Conservation (phyloP, 2,113 vertebrate species). For the Cranoglanis bouderius region DNA sequence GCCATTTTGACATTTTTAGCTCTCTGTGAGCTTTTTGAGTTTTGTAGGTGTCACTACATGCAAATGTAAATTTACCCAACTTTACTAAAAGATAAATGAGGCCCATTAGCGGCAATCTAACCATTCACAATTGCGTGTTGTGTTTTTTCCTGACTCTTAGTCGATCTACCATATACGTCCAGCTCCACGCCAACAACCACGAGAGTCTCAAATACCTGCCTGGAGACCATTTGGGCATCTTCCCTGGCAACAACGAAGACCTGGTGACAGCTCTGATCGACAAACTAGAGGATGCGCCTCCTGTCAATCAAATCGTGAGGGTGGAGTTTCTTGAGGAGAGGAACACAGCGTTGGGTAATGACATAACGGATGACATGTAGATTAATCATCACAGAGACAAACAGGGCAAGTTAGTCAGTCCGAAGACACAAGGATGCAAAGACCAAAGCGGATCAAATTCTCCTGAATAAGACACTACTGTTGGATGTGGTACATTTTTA, state of each 20-base stretch:
- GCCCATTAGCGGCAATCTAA: neutral
- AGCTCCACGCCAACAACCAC: conserved; percentile 86
- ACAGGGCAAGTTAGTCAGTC: neutral
- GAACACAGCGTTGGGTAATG: conserved; percentile 88
- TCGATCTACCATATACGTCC: conserved; percentile 90
- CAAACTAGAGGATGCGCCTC: conserved; percentile 88
- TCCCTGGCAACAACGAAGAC: conserved; percentile 91
- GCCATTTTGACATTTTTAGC: neutral
- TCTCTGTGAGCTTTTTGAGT: neutral
- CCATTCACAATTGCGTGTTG: neutral
- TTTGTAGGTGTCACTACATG: neutral
- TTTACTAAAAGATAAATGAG: neutral
- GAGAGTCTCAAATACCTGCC: conserved; percentile 88
- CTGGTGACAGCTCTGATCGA: conserved; percentile 88
- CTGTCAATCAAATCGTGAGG: conserved; percentile 90
- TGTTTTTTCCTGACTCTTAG: conserved; percentile 63
- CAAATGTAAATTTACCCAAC: neutral
- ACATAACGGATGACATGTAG: neutral
- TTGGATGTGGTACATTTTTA: neutral
- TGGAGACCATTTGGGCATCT: conserved; percentile 93
- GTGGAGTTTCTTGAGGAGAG: conserved; percentile 94
- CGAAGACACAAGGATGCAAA: neutral
- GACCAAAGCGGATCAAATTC: neutral
- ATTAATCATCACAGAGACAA: neutral
- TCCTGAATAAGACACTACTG: neutral